Evolutionary conservation across 2,888 invertebrate genomes (phyloP), one percentile per base, ranked within the genome.

Genomic region (Campopleginae sp.): DNA sequence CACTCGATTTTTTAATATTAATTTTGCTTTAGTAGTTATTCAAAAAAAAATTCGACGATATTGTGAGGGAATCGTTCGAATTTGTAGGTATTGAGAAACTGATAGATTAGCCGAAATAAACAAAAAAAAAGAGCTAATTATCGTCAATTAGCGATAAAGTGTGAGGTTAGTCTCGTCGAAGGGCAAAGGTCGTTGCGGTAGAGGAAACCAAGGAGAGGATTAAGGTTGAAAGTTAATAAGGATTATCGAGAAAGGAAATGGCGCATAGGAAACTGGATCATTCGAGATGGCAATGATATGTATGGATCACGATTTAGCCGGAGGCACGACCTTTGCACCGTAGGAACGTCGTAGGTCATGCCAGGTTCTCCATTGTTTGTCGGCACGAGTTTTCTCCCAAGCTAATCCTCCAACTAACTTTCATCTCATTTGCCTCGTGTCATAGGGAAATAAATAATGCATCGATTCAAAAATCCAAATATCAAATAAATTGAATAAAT

Each of bases 281-380:
- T 54, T 88, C 63, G 82, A 87, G 88, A 90, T 90, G 86, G 82
- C 86, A 84, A 86, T 91, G 91, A 91, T n/a, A n/a, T 91, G 89
- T 88, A 89, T 88, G 87, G 89, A 84, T 89, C 90, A 90, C 90
- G 91, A 91, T 89, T 86, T 86, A 86, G 84, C 85, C 84, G 76
- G 77, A 85, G 84, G 87, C 44, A 44, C 8, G 66, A 88, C 88
- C 91, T 90, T 90, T 89, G 82, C 80, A 84, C 86, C 80, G 65
- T 1, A 58, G 19, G 17, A 33, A 19, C 72, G 33, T 68, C 72
- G 33, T 68, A 86, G 89, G 86, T 89, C 88, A 83, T 74, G 61
- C 54, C 83, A 72, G 82, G 17, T 42, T 75, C 65, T 80, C 86
- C 86, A 88, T 89, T 88, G 88, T 88, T 86, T 87, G 76, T 82